Evolutionary conservation across 2,113 vertebrate species (phyloP).

Genomic region (Oreocharis arfaki): DNA sequence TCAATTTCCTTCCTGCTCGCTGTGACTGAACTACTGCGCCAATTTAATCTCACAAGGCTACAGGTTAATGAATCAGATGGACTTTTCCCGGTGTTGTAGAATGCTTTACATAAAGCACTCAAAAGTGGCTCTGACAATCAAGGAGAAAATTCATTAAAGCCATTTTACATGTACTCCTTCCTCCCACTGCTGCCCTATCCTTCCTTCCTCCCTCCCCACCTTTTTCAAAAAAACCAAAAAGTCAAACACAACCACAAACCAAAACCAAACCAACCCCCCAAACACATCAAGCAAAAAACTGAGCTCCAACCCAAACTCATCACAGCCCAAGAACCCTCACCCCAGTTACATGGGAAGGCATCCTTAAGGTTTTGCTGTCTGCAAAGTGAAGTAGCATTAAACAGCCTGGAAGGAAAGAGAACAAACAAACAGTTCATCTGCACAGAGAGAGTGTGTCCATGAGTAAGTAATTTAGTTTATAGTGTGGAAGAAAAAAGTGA

Average conservation of each 20-base stretch:
- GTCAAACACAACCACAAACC: not conserved
- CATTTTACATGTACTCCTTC: rapidly evolving
- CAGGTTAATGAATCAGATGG: not conserved
- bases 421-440: not conserved
- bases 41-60: not conserved
- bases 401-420: not conserved
- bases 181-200: not conserved
- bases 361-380: not conserved
- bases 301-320: rapidly evolving
- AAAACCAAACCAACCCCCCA: not conserved
- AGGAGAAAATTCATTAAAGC: not conserved
- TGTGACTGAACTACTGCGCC: not conserved
- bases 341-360: not conserved
- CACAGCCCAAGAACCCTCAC: not conserved
- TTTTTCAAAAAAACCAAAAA: not conserved
- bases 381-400: not conserved
- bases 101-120: not conserved
- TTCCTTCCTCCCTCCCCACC: rapidly evolving
- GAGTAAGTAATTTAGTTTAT: not conserved
- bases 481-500: not conserved
- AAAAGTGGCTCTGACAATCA: not conserved
- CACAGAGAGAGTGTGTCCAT: not conserved
- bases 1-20: not conserved
- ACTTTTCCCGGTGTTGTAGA: not conserved
- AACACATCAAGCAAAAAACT: not conserved